Conservation (phyloP, 2,888 invertebrate genomes). For the Drosophila limbata region DNA sequence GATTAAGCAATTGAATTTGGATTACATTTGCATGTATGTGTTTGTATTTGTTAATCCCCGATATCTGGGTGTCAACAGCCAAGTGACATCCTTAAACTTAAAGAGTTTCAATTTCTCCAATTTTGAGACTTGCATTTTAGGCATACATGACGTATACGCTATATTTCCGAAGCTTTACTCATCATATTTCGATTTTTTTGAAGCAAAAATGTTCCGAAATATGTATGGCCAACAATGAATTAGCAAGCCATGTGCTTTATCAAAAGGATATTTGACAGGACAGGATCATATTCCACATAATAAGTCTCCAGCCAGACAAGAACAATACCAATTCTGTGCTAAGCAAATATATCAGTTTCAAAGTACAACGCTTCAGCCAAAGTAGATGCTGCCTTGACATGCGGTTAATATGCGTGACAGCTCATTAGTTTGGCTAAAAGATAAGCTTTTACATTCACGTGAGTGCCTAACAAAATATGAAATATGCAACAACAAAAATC, state of each 20-base stretch:
- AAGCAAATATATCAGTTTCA: slow-evolving; percentile 63
- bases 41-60: slow-evolving; percentile 18
- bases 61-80: slow-evolving; percentile 29
- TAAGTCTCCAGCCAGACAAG: neutral
- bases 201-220: too few relatives aligned
- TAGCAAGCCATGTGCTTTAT: neutral
- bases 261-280: neutral
- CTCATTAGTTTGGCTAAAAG: slow-evolving; percentile 3
- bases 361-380: neutral
- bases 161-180: neutral
- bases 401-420: neutral
- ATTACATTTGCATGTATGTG: slow-evolving; percentile 47
- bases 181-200: too few relatives aligned
- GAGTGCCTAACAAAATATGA: slow-evolving; percentile 6
- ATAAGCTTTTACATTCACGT: slow-evolving; percentile 36
- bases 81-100: slow-evolving; percentile 31
- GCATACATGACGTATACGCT: neutral
- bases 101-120: neutral
- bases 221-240: neutral
- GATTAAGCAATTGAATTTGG: slow-evolving; percentile 74
- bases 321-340: slow-evolving; percentile 11
- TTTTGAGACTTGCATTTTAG: neutral
- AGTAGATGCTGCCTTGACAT: neutral
- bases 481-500: neutral
- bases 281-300: neutral